Conservation (phyloP, 2,888 invertebrate genomes). For the Lasius platythorax region DNA sequence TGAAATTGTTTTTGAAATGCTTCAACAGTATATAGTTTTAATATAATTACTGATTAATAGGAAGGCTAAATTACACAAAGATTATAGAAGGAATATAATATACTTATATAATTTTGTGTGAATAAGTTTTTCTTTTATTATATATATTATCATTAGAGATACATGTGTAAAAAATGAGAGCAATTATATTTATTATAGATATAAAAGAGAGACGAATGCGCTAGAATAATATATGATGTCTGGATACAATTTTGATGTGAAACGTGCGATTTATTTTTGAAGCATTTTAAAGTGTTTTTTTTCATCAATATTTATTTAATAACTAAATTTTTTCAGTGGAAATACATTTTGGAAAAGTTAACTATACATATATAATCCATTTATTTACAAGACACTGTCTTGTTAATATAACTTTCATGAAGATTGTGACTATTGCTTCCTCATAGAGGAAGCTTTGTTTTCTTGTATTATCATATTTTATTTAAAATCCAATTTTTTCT, state of each 20-base stretch:
- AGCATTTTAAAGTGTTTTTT: constrained; percentile 7
- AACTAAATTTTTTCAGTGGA: constrained; percentile 1
- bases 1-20: background rate
- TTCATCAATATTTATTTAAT: constrained; percentile 28
- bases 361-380: background rate
- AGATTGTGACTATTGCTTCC: constrained; percentile 12
- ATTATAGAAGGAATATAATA: background rate
- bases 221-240: background rate
- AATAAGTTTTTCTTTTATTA: background rate
- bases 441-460: too few species aligned
- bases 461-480: constrained; percentile 20
- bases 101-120: background rate
- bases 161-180: background rate
- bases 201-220: background rate
- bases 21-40: background rate
- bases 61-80: background rate
- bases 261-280: constrained; percentile 30
- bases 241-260: constrained; percentile 12
- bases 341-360: constrained; percentile 21
- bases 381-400: constrained; percentile 14
- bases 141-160: background rate
- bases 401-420: constrained; percentile 21
- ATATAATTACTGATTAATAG: background rate
- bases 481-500: constrained; percentile 10
- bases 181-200: constrained; percentile 4